A percentile compares a stretch with the other conserved stretches of the same genome.
phyloP scores from a whole-genome alignment of 2,113 vertebrate species.

The Mobula hypostoma region DNA sequence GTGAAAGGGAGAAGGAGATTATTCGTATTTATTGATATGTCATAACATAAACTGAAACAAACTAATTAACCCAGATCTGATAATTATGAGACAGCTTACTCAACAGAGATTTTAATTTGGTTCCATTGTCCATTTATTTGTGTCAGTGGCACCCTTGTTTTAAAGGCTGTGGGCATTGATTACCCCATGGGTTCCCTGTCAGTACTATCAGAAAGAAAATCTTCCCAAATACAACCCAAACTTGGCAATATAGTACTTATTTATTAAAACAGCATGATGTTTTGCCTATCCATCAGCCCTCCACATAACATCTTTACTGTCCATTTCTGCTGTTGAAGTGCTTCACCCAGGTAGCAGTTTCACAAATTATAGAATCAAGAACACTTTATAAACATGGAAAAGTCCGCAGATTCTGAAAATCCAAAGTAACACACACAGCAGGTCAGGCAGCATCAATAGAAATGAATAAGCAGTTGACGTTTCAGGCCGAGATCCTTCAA shows the following conservation, averaged over 20 bases:
- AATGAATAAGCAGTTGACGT: no score
- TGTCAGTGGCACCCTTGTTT: background rate
- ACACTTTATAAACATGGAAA: background rate
- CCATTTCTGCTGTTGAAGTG: background rate
- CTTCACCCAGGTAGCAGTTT: background rate
- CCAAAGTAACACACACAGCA: no score
- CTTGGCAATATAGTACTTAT: background rate
- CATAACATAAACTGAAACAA: background rate
- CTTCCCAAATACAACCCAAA: background rate
- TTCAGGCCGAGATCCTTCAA: no score
- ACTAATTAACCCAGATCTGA: background rate
- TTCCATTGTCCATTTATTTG: background rate
- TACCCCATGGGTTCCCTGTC: no score
- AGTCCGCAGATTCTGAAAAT: no score
- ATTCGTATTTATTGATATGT: background rate
- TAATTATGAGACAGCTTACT: background rate
- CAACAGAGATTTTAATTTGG: background rate
- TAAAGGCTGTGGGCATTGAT: background rate
- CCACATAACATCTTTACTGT: background rate
- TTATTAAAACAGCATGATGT: background rate
- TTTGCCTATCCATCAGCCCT: background rate
- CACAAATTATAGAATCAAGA: no score
- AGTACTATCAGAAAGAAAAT: background rate
- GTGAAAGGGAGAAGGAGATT: background rate
- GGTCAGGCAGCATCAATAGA: no score